Conservation (phyloP, 2,113 vertebrate species). For the Nibea albiflora region DNA sequence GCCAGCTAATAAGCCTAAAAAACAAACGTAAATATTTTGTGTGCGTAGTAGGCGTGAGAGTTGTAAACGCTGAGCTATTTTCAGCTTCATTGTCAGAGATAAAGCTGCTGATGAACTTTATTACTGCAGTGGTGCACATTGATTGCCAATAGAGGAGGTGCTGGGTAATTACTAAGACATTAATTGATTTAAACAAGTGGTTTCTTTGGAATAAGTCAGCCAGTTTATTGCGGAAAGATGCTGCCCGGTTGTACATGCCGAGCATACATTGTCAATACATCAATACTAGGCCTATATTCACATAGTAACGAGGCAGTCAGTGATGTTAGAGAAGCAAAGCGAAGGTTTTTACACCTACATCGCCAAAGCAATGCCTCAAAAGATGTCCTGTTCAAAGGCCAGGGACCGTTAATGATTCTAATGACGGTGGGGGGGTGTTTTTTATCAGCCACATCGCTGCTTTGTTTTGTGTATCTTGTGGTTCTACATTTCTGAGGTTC, state of each 20-base stretch:
- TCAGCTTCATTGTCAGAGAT: constrained; percentile 19
- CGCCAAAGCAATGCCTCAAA: not conserved
- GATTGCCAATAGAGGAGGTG: constrained; percentile 12
- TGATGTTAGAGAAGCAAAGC: not conserved
- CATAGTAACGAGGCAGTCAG: constrained; percentile 4
- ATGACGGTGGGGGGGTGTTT: constrained; percentile 1
- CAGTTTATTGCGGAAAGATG: not conserved
- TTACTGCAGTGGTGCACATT: constrained; percentile 1
- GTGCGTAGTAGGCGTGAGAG: not conserved
- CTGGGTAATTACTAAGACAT: not conserved
- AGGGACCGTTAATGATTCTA: constrained; percentile 8
- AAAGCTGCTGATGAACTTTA: constrained; percentile 16
- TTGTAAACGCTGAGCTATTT: constrained; percentile 10
- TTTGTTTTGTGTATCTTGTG: constrained; percentile 22
- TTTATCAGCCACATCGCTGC: not conserved
- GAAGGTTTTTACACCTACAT: not conserved
- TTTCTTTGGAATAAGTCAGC: not conserved
- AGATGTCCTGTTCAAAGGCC: constrained; percentile 20
- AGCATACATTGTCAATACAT: not conserved
- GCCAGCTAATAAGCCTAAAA: not conserved
- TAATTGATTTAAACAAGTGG: not conserved
- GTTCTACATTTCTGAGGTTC: constrained; percentile 12
- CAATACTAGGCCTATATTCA: not conserved
- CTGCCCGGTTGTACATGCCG: not conserved
- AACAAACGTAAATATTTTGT: not conserved